Conservation (phyloP, 2,797 vertebrate species). For the Chaetodon trifasciatus region DNA sequence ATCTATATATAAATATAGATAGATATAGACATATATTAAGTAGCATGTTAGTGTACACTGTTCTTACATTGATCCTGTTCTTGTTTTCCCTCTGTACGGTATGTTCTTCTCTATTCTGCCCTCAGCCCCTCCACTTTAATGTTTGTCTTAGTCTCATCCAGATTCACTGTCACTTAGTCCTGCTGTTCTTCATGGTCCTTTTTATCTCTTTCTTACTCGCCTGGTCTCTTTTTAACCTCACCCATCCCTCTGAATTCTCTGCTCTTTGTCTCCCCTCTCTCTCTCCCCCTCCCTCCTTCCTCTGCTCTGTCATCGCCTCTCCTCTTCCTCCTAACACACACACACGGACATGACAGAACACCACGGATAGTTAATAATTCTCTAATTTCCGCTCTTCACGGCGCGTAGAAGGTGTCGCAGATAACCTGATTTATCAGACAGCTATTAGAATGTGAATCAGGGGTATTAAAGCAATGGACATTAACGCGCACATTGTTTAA, state of each 20-base stretch:
- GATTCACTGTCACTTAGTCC: constrained; percentile 57
- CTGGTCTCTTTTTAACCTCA: constrained; percentile 60
- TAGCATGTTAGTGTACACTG: constrained; percentile 14
- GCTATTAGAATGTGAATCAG: constrained; percentile 86
- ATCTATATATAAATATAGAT: too few relatives aligned
- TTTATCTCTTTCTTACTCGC: constrained; percentile 54
- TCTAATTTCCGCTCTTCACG: constrained; percentile 87
- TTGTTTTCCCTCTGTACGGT: constrained; percentile 1
- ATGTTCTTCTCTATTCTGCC: constrained; percentile 41
- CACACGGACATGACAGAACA: constrained; percentile 71
- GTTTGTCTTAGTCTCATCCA: constrained; percentile 64
- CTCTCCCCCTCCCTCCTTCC: constrained; percentile 25
- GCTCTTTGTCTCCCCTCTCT: constrained; percentile 31
- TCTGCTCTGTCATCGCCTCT: constrained; percentile 62
- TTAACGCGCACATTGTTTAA: constrained; percentile 87
- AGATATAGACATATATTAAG: not conserved
- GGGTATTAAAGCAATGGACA: constrained; percentile 85
- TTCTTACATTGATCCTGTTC: constrained; percentile 21
- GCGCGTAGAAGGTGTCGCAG: constrained; percentile 83
- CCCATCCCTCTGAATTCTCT: constrained; percentile 55
- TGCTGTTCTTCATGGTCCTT: constrained; percentile 60
- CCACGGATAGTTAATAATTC: constrained; percentile 85
- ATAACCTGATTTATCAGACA: constrained; percentile 89
- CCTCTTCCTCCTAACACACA: constrained; percentile 57
- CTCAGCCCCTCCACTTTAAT: constrained; percentile 47